Evolutionary conservation across 2,888 invertebrate genomes (phyloP).

Genomic region (Drosophila basisetae): DNA sequence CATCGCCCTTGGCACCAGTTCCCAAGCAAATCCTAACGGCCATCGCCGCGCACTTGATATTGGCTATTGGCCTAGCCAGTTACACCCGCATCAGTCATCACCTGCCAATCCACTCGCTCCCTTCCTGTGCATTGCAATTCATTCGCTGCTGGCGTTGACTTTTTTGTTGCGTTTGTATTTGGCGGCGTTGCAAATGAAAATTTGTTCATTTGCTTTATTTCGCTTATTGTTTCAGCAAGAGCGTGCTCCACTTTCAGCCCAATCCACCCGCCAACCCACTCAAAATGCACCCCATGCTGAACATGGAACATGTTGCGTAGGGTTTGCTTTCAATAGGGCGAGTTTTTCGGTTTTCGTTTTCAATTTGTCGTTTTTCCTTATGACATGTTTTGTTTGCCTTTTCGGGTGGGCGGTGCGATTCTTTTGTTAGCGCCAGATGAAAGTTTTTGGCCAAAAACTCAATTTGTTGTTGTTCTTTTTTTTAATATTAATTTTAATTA

Average conservation of each 20-base stretch:
- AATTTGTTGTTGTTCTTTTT: neutral
- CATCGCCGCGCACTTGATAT: conserved; percentile 71
- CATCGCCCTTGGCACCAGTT: conserved; percentile 71
- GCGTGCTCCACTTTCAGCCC: conserved; percentile 68
- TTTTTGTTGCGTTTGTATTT: conserved; percentile 37
- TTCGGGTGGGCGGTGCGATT: neutral
- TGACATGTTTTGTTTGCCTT: conserved; percentile 19
- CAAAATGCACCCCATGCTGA: conserved; percentile 32
- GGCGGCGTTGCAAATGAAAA: conserved; percentile 48
- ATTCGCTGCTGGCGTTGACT: conserved; percentile 17
- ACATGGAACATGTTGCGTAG: conserved; percentile 80
- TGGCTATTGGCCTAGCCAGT: conserved; percentile 70
- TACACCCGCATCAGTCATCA: conserved; percentile 17
- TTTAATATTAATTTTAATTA: conserved; percentile 7
- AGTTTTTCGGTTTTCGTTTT: conserved; percentile 25
- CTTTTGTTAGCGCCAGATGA: conserved; percentile 27
- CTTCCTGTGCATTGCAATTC: neutral
- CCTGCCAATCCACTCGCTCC: neutral
- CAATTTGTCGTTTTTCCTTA: conserved; percentile 17
- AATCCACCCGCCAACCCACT: conserved; percentile 7
- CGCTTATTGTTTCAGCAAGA: conserved; percentile 38
- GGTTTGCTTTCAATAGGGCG: conserved; percentile 52
- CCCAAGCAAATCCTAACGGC: conserved; percentile 51
- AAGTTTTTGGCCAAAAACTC: conserved; percentile 21
- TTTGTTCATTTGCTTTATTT: conserved; percentile 53